These are phyloP conservation scores for Mongoloraphidia duomilia DNA, from an alignment of 2,888 invertebrate species.

Conservation along the genomic window DNA sequence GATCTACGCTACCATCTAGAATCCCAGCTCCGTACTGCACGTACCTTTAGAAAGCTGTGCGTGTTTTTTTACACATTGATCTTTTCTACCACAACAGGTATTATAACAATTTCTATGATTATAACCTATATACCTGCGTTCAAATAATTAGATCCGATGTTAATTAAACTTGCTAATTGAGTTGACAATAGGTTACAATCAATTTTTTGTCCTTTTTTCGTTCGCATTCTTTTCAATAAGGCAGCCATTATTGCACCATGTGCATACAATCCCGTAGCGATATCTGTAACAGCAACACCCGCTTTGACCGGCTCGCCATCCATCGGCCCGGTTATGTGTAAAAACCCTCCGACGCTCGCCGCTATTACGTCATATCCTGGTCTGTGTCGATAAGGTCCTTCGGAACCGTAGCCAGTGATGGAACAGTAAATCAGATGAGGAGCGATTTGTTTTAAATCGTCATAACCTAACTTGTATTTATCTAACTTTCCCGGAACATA, in stretches of 20 bases:
- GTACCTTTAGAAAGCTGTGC: too few species aligned
- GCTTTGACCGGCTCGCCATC: slow-evolving; percentile 78
- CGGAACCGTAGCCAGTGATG: slow-evolving; percentile 79
- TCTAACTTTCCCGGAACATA: slow-evolving; percentile 83
- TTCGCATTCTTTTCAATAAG: slow-evolving; percentile 57
- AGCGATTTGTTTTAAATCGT: slow-evolving; percentile 48
- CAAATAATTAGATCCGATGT: slow-evolving; percentile 79
- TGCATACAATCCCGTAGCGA: slow-evolving; percentile 87
- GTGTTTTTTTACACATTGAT: too few species aligned
- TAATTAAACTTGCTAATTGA: slow-evolving; percentile 77
- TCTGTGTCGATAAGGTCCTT: slow-evolving; percentile 70
- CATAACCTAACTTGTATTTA: slow-evolving; percentile 64
- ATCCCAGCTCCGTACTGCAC: too few species aligned
- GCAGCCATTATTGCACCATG: slow-evolving; percentile 92
- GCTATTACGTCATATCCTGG: slow-evolving; percentile 97
- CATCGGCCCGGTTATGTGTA: slow-evolving; percentile 77
- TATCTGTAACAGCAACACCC: slow-evolving; percentile 85
- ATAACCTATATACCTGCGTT: slow-evolving; percentile 72
- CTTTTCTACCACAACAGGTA: too few species aligned
- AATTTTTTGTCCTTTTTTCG: slow-evolving; percentile 79
- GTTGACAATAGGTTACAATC: slow-evolving; percentile 90
- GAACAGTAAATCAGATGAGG: slow-evolving; percentile 85
- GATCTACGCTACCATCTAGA: too few species aligned
- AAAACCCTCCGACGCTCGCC: slow-evolving; percentile 78
- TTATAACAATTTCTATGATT: too few species aligned